Percentiles rank a stretch among this genome's conserved stretches.
phyloP scores from a whole-genome alignment of 2,888 invertebrate species.

The Cactoblastis cactorum region DNA sequence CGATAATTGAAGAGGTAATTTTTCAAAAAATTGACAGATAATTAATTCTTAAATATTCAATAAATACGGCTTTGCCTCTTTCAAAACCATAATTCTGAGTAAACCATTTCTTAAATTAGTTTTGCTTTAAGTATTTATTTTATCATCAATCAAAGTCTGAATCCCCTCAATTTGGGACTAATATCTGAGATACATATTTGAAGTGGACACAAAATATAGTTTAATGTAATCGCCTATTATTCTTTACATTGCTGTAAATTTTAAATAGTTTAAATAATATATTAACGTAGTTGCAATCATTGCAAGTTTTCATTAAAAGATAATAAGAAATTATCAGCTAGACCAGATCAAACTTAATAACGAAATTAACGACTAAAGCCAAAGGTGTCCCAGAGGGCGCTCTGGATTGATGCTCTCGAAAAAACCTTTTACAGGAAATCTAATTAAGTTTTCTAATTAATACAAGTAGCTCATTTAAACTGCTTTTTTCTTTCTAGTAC shows the following conservation, averaged over 20 bases:
- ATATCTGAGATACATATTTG: too few species aligned
- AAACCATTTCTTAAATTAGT: background rate
- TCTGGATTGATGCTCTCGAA: background rate
- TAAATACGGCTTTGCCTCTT: background rate
- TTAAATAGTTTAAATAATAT: too few species aligned
- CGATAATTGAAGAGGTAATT: background rate
- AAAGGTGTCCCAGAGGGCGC: background rate
- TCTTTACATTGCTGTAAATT: too few species aligned
- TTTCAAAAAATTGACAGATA: background rate
- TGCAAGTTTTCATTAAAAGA: too few species aligned
- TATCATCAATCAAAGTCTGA: background rate
- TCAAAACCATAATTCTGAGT: background rate
- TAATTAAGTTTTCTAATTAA: background rate
- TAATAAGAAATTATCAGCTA: too few species aligned
- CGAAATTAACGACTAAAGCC: too few species aligned
- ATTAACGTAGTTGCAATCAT: too few species aligned
- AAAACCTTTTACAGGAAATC: background rate
- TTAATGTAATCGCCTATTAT: too few species aligned
- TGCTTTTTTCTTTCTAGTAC: background rate
- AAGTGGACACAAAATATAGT: too few species aligned
- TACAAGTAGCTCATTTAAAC: background rate
- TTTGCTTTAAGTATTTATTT: background rate
- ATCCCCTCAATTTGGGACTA: too few species aligned
- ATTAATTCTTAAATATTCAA: background rate
- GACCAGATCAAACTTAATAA: too few species aligned